Conservation (phyloP, 2,797 vertebrate genomes). For the Periparus ater region DNA sequence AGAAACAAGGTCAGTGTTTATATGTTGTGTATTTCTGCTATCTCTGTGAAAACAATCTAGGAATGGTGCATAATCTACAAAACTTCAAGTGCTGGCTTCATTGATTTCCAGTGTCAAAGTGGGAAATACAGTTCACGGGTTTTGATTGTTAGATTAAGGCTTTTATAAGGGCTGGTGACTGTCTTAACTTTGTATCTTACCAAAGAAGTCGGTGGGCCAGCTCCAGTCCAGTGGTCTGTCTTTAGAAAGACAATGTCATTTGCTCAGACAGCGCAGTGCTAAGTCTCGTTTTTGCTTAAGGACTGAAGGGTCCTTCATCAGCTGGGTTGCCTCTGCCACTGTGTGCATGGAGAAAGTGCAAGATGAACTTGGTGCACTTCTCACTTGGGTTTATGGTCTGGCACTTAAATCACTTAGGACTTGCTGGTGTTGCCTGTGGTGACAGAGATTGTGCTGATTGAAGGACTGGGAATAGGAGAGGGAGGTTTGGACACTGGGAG, state of each 20-base stretch:
- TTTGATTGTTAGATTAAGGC: neutral
- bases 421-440: neutral
- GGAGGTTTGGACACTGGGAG: neutral
- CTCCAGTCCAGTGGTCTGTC: neutral
- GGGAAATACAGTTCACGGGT: neutral
- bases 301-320: neutral
- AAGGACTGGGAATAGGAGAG: neutral
- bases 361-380: neutral
- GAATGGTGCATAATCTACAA: neutral
- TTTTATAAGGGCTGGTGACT: neutral
- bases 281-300: neutral
- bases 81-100: neutral
- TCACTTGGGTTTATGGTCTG: neutral
- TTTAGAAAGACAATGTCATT: neutral
- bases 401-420: neutral
- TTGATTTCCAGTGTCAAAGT: neutral
- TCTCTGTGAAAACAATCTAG: neutral
- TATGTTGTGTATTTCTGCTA: neutral
- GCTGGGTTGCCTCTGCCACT: neutral
- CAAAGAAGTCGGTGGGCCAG: neutral
- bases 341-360: neutral
- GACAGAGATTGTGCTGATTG: neutral
- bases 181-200: neutral
- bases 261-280: neutral
- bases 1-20: slow-evolving; percentile 84